These are phyloP conservation scores for Papilio protenor DNA, from an alignment of 2,888 invertebrate species.

Conservation along the genomic window DNA sequence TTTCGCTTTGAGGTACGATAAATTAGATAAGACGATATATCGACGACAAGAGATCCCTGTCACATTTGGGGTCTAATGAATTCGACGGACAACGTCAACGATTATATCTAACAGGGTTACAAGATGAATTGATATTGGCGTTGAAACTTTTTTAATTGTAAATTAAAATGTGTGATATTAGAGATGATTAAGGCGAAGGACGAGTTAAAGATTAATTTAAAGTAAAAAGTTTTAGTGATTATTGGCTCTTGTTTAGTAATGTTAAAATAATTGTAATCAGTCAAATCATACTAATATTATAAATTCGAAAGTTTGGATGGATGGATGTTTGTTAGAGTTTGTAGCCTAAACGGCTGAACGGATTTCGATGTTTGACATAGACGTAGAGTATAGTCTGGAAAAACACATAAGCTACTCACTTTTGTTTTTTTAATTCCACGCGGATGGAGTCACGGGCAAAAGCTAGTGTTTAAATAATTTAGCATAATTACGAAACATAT, in stretches of 20 bases:
- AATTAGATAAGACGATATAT: not conserved
- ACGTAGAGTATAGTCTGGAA: no score
- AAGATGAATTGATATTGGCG: not conserved
- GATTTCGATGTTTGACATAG: no score
- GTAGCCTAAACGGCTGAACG: no score
- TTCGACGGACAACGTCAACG: not conserved
- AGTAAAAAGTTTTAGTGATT: slow-evolving; percentile 70
- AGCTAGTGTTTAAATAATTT: no score
- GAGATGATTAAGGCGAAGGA: not conserved
- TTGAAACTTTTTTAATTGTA: not conserved
- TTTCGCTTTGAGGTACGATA: not conserved
- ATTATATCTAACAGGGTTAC: not conserved
- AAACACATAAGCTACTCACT: no score
- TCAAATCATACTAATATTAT: no score
- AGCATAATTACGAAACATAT: no score
- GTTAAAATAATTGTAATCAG: slow-evolving; percentile 48
- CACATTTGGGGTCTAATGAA: not conserved
- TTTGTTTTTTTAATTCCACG: no score
- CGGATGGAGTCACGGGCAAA: no score
- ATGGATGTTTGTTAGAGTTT: no score
- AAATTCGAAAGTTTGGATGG: no score
- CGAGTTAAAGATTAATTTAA: slow-evolving; percentile 39
- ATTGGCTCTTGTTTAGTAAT: slow-evolving; percentile 69
- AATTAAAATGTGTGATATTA: not conserved
- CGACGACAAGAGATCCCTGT: not conserved